Evolutionary conservation across 2,888 invertebrate genomes (phyloP), one percentile per base, ranked within the genome.

Genomic region (Archaeoteleia sp.): DNA sequence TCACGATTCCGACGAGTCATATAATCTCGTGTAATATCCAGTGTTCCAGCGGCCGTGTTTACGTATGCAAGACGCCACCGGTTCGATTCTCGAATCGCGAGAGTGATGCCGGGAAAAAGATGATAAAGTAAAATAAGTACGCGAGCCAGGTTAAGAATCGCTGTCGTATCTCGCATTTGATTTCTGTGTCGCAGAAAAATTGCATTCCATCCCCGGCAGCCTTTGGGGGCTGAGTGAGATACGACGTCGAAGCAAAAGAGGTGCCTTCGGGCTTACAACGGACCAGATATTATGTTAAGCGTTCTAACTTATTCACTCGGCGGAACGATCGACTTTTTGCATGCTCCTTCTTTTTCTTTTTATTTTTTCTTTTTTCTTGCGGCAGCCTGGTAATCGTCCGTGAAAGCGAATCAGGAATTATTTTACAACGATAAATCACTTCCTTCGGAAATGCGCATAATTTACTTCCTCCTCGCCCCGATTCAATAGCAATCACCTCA

Each of bases 241-340:
- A 71, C 72, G 77, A 62, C 53, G 45, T 37, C 27, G 23, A 45
- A 65, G 39, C 68, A 46, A 72, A 76, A 20, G 65, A 71, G 60
- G 65, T 70, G 74, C 76, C 73, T 70, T 46, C 70, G 69, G 75
- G 75, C 68, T 76, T 73, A 58, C 71, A 66, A 68, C 68, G 66
- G 74, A 79, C 78, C 79, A 74, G 78, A 79, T 79, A 79, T 79
- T 79, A 79, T 78, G 79, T 79, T 79, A 79, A 79, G 73, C 79
- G 76, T 76, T 75, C 74, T 74, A 73, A 76, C 76, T 74, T 75
- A 78, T 78, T 78, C 78, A 74, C 74, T 78, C 76, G 76, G 57
- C 72, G 73, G 75, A 20, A 13, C 46, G 55, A 55, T 70, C 53
- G 65, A 51, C 61, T 65, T 53, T 46, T 48, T 45, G 12, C 55